A percentile compares a stretch with the other conserved stretches of the same genome.
Evolutionary conservation across 2,797 vertebrate species (phyloP).

Genomic region (Xiphophorus birchmanni): DNA sequence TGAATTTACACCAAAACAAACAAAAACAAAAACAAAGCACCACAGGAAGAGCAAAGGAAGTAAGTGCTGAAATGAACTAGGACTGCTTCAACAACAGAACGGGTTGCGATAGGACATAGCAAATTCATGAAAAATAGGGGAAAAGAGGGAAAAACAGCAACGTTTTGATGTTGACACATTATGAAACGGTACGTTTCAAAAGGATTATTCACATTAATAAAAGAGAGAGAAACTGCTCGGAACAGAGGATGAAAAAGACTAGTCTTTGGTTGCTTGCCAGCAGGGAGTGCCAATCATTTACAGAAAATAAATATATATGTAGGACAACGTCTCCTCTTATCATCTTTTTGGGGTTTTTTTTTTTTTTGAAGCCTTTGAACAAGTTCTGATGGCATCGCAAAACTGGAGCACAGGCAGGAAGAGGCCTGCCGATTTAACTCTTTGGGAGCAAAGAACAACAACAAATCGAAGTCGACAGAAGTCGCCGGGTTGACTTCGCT

Average conservation of each 20-base stretch:
- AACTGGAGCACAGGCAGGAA: constrained; percentile 49
- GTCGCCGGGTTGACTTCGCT: not conserved
- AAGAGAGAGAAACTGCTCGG: constrained; percentile 24
- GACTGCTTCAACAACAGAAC: not conserved
- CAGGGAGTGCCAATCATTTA: constrained; percentile 61
- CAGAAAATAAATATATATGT: constrained; percentile 41
- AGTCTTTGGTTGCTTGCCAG: constrained; percentile 42
- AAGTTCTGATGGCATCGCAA: constrained; percentile 46
- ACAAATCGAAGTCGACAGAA: not conserved
- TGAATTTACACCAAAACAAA: not conserved
- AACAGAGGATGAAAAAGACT: constrained; percentile 33
- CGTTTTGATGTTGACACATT: not conserved
- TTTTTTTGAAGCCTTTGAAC: constrained; percentile 28
- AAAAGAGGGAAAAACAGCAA: not conserved
- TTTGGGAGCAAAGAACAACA: not conserved
- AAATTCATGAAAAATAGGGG: not conserved
- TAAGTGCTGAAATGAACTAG: constrained; percentile 10
- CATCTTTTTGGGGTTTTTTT: constrained; percentile 40
- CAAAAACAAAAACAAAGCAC: not conserved
- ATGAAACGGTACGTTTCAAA: constrained; percentile 9
- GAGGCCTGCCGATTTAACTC: constrained; percentile 25
- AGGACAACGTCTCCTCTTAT: constrained; percentile 31
- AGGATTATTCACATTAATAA: constrained; percentile 29
- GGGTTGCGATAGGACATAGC: not conserved
- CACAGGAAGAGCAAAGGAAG: constrained; percentile 2